Base-by-base conservation (phyloP, 1,140 invertebrate species). In the Zaprionus taronus region DNA sequence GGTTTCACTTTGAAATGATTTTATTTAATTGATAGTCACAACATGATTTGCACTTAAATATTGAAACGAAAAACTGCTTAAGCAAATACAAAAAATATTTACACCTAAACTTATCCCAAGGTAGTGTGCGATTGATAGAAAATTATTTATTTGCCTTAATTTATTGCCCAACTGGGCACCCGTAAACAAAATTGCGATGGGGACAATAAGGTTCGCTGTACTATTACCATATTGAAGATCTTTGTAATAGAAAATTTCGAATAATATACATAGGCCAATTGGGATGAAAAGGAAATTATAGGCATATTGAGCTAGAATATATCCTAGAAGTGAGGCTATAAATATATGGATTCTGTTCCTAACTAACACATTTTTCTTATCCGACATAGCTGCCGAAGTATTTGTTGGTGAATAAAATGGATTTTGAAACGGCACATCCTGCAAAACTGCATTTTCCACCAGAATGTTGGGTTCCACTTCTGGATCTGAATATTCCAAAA, bases 401-500 rank as follows among this genome's bases (percentile, higher is more conserved):
- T 17, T 53, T 5, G 44, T 38, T 12, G 41, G 3, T 28, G 60
- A 14, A 64, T 38, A 71, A 44, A 64, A 64, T 11, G 34, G 9
- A 22, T n/a, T 1, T 22, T 26, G 57, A 31, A 71, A 71, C 5
- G 20, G 9, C 14, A 53, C 51, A 12, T 63, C 58, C 56, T 62
- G 57, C 17, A 44, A 36, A 28, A 44, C 24, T 44, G n/a, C 12
- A 17, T 22, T 68, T n/a, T 38, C 49, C 7, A 17, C 24, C 5
- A 58, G 17, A 61, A 76, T 26, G 26, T 66, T 66, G 31, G 66
- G 72, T 26, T 79, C 77, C 9, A 79, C 66, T 71, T 79, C 77
- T 14, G 77, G 77, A 61, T 79, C 77, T 1, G 77, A 79, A 44
- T 70, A 71, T 17, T 70, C 49, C 49, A 71, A 9, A 22, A 11